Percentiles rank a stretch among this genome's conserved stretches.
These are phyloP conservation scores for Catostylus mosaicus DNA, from an alignment of 30 jellyfish, hydroid and myxozoan species.

Conservation along the genomic window DNA sequence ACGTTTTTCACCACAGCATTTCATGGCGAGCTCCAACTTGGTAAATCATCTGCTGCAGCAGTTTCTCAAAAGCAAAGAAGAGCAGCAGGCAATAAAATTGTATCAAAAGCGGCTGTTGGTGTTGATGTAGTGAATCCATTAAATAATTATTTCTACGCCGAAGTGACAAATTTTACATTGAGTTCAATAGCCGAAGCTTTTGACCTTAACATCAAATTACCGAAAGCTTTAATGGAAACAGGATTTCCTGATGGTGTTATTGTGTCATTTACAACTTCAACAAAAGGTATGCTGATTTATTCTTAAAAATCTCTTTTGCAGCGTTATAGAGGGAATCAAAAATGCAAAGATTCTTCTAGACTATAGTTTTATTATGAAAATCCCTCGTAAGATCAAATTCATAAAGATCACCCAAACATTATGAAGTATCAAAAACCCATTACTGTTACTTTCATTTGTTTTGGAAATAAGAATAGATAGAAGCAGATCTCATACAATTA, in stretches of 20 bases:
- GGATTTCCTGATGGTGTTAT: conserved; percentile 95
- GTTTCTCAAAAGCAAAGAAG: not conserved
- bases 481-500: too few relatives aligned
- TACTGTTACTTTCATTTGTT: too few relatives aligned
- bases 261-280: conserved; percentile 53
- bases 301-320: too few relatives aligned
- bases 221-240: conserved; percentile 83
- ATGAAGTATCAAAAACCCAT: too few relatives aligned
- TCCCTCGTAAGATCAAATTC: too few relatives aligned
- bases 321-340: too few relatives aligned
- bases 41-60: conserved; percentile 29
- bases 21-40: conserved; percentile 81
- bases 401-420: too few relatives aligned
- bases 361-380: too few relatives aligned
- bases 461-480: too few relatives aligned
- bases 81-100: conserved; percentile 38
- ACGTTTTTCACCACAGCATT: too few relatives aligned
- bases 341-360: too few relatives aligned
- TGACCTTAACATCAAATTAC: conserved; percentile 70
- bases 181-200: conserved; percentile 76
- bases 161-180: conserved; percentile 65
- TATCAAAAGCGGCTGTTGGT: conserved; percentile 77
- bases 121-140: conserved; percentile 68
- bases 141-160: conserved; percentile 71
- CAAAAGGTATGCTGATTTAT: conserved; percentile 11